Base-by-base conservation (phyloP, 2,113 vertebrate species). In the Sphaerodactylus townsendi region DNA sequence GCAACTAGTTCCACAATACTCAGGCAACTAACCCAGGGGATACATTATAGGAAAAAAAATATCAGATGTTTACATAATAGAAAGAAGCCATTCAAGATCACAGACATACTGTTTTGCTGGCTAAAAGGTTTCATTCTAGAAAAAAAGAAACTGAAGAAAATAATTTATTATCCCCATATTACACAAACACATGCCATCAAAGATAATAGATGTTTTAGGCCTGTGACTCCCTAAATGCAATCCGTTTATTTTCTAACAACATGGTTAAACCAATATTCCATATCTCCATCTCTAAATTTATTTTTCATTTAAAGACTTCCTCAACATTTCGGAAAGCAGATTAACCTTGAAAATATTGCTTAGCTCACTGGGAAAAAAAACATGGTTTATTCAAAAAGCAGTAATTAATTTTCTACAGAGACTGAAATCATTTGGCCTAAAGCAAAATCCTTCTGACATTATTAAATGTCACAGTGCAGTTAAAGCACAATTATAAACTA, bases 401-500 rank as follows among this genome's bases (percentile, higher is more conserved):
- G 86, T 94, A 94, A 93, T 94, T 94, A 93, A 95, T 95, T 94
- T 96, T 93, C 83, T 93, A 86, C 89, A 91, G 89, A 90, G 87
- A 88, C 86, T 93, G 93, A 93, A 94, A 93, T 93, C 87, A 93
- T 76, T 93, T 94, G 93, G 92, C 92, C 94, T 93, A 93, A 94
- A 96, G 93, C 91, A 94, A 95, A 96, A 96, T 95, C 90, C 92
- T 95, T 95, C 90, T 96, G 91, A 96, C 93, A 95, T 96, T 95
- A 96, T 93, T 93, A 96, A 96, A 96, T 95, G 95, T 93, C 92
- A 95, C 91, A 93, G 87, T 91, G 86, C 94, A 89, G 93, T 95
- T 95, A 96, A 96, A 94, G 91, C 93, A 96, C 88, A 96, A 95
- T 95, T 96, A 96, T 92, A 94, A 95, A 95, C 93, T 94, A 95